Evolutionary conservation across 1,140 invertebrate species (phyloP).

Genomic region (Holotrichia oblita): DNA sequence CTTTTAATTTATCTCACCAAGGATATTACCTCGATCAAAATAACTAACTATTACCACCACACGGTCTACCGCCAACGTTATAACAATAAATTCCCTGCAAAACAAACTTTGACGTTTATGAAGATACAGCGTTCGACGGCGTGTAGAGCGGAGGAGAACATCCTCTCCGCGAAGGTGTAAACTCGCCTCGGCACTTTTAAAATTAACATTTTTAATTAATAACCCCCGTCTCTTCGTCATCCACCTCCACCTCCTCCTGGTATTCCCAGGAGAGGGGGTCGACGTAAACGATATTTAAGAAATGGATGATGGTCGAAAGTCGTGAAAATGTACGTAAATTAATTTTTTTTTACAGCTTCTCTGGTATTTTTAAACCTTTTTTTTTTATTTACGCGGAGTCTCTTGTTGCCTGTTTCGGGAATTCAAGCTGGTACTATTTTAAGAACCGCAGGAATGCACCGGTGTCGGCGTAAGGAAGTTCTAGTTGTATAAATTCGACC

Average conservation of each 20-base stretch:
- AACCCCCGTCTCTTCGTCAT: background rate
- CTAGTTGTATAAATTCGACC: background rate
- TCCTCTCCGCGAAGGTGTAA: background rate
- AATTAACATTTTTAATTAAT: constrained; percentile 18
- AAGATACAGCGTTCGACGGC: background rate
- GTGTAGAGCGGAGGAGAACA: background rate
- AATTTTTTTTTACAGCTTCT: background rate
- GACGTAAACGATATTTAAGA: constrained; percentile 1
- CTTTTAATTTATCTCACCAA: background rate
- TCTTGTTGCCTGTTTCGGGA: background rate
- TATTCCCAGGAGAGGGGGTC: background rate
- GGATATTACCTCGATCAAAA: background rate
- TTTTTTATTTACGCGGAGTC: background rate
- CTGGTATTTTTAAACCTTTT: background rate
- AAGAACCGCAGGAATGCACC: background rate
- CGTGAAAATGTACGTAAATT: background rate
- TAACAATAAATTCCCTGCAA: background rate
- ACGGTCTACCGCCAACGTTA: background rate
- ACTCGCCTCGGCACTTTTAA: background rate
- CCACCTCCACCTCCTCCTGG: background rate
- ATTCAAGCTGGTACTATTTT: background rate
- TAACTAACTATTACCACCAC: background rate
- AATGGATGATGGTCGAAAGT: background rate
- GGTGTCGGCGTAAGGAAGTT: background rate
- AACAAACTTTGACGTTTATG: constrained; percentile 20